These are phyloP conservation scores for Reticulitermes speratus DNA, from an alignment of 1,140 invertebrate species.

Conservation along the genomic window DNA sequence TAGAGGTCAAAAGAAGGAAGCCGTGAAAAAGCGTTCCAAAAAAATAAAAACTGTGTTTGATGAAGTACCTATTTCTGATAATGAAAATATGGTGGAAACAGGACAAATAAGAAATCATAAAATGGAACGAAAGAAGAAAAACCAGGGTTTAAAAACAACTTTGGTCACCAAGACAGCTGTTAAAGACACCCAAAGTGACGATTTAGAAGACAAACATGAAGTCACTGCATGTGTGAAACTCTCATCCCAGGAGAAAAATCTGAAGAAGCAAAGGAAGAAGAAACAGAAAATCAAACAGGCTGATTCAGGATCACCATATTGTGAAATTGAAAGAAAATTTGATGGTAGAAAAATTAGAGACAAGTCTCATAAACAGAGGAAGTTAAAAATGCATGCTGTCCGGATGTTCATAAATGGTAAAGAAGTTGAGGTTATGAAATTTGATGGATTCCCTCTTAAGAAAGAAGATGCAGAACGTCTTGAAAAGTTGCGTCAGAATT, in stretches of 20 bases:
- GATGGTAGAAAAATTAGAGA: background rate
- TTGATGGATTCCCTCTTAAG: slow-evolving; percentile 68
- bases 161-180: background rate
- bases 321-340: background rate
- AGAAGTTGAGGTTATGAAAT: slow-evolving; percentile 60
- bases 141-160: background rate
- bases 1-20: slow-evolving; percentile 31
- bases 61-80: background rate
- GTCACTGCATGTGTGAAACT: background rate
- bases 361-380: slow-evolving; percentile 47
- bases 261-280: background rate
- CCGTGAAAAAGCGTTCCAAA: slow-evolving; percentile 44
- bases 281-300: no score
- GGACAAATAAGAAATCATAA: background rate
- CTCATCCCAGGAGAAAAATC: background rate
- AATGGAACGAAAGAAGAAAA: background rate
- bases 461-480: slow-evolving; percentile 69
- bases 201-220: background rate
- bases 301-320: no score
- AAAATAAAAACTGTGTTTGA: slow-evolving; percentile 39
- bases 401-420: slow-evolving; percentile 62
- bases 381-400: slow-evolving; percentile 51
- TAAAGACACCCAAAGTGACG: background rate
- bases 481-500: slow-evolving; percentile 57
- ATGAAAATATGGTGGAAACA: background rate